These are phyloP conservation scores for Silurus asotus DNA, from an alignment of 2,113 vertebrate species.

Conservation along the genomic window DNA sequence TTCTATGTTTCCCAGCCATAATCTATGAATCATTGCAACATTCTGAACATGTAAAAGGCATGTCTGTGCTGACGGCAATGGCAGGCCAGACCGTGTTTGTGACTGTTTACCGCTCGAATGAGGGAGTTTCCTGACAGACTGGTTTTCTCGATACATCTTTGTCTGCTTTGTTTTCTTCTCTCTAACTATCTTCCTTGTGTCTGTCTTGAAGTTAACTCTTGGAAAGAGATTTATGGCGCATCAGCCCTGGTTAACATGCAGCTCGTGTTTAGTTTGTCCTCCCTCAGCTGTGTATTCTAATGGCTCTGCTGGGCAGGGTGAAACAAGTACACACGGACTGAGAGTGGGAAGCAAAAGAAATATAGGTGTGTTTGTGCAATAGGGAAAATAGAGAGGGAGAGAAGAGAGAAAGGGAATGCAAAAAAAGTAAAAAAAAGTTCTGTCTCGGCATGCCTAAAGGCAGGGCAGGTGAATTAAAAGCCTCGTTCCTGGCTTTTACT, in stretches of 20 bases:
- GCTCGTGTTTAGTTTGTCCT: constrained; percentile 14
- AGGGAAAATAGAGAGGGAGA: not conserved
- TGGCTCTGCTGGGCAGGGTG: not conserved
- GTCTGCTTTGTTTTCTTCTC: not conserved
- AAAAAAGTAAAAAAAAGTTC: constrained; percentile 13
- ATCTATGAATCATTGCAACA: constrained; percentile 40
- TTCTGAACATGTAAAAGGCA: constrained; percentile 29
- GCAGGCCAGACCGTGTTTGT: constrained; percentile 29
- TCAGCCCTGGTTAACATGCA: constrained; percentile 35
- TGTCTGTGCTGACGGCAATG: constrained; percentile 7
- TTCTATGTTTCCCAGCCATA: not conserved
- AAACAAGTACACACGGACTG: not conserved
- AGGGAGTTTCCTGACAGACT: constrained; percentile 51
- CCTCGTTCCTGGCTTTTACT: not conserved
- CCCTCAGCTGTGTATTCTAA: not conserved
- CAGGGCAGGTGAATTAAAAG: not conserved
- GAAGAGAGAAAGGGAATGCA: not conserved
- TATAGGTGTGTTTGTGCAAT: not conserved
- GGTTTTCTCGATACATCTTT: constrained; percentile 36
- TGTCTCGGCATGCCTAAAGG: constrained; percentile 39
- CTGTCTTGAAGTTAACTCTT: constrained; percentile 3
- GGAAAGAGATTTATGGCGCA: constrained; percentile 7
- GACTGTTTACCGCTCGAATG: constrained; percentile 32
- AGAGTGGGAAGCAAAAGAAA: not conserved
- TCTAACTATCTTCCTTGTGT: not conserved